Evolutionary conservation across 92 coral and sea anemone genomes (phyloP), one percentile per base, ranked within the genome.

Genomic region (Virgularia gustaviana): DNA sequence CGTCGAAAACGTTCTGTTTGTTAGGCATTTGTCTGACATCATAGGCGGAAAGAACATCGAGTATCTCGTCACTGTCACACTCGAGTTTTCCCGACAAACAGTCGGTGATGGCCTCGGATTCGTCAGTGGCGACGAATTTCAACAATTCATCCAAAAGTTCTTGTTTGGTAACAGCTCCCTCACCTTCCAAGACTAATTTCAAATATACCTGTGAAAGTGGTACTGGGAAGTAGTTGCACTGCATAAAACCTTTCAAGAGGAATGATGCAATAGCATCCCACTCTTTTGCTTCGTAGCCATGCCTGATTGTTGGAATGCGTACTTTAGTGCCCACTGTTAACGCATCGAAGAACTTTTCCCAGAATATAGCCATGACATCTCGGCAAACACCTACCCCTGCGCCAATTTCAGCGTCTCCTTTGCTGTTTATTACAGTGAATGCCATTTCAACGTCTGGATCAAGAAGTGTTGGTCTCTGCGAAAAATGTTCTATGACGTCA

Each of bases 181-280:
- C 43, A 4, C 66, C 66, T 27, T 60, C 29, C 34, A 60, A 47
- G 37, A 60, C 44, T 36, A 60, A 42, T 19, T 60, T 39, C 19
- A 77, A 18, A 31, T 68, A 83, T 13, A 81, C 76, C 57, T 44
- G 57, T 38, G 60, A 52, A 20, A 83, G 78, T 59, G 57, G 52
- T 3, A 9, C 35, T 45, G 79, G 83, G 37, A 77, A 72, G 70
- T 71, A 77, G 18, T 65, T 63, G 9, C 72, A 47, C 24, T 77
- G 82, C 9, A 36, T 45, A 18, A 56, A 83, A 8, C 79, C 79
- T 35, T 70, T 77, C 12, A 64, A 33, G 7, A 83, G 56, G 18
- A 83, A 65, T 28, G 64, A 49, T 58, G 63, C 78, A 13, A 68
- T 52, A 20, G 86, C 76, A 42, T 74, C 32, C 82, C 86, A 76